Conservation (phyloP, 2,888 invertebrate genomes). For the Phalangium opilio region DNA sequence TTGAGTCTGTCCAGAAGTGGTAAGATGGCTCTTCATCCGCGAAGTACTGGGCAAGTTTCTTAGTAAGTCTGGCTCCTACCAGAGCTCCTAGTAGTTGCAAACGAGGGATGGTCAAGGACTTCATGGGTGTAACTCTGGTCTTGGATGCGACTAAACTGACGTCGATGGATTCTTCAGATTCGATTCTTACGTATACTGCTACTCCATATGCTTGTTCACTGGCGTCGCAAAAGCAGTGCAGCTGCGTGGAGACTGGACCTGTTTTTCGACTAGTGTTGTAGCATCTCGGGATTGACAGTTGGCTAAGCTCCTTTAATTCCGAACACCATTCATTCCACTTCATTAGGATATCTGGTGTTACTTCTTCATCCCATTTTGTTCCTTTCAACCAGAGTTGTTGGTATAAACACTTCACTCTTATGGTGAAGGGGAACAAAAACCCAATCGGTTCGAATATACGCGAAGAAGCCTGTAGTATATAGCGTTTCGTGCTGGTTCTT, state of each 20-base stretch:
- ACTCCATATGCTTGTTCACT: conserved; percentile 1
- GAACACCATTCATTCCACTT: conserved; percentile 1
- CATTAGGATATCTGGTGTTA: conserved; percentile 8
- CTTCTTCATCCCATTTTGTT: conserved; percentile 20
- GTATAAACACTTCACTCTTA: conserved; percentile 9
- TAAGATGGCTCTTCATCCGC: too few species aligned
- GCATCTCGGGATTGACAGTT: conserved; percentile 7
- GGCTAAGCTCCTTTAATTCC: neutral
- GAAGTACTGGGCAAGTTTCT: too few species aligned
- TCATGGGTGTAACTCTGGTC: neutral
- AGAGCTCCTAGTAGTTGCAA: neutral
- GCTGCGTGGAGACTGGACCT: too few species aligned
- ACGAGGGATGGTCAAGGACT: conserved; percentile 2
- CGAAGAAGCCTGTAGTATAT: too few species aligned
- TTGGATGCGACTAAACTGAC: conserved; percentile 2
- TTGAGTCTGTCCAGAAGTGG: too few species aligned
- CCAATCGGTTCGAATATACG: too few species aligned
- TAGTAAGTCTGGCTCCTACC: neutral
- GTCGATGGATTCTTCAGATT: neutral
- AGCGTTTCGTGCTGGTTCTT: too few species aligned
- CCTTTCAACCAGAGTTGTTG: conserved; percentile 21
- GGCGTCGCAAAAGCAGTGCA: conserved; percentile 1
- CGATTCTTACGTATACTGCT: neutral
- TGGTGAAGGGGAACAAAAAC: too few species aligned
- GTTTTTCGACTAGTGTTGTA: too few species aligned